Percentiles rank a stretch among this genome's conserved stretches.
These are phyloP conservation scores for Drosophila serrata DNA, from an alignment of 1,140 invertebrate species.

Conservation along the genomic window DNA sequence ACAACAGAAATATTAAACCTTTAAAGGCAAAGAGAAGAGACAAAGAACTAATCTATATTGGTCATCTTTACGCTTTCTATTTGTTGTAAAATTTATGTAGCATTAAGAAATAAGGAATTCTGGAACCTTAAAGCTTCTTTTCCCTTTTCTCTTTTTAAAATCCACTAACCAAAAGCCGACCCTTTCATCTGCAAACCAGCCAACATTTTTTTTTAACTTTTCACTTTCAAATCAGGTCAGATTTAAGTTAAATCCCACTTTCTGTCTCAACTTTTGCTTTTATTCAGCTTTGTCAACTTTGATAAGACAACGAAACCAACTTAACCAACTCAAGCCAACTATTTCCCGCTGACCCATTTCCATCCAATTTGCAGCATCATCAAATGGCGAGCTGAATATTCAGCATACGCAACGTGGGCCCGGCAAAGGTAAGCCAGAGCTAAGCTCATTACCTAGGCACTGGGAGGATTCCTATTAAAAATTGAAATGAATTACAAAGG, in stretches of 20 bases:
- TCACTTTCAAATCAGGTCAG: slow-evolving; percentile 13
- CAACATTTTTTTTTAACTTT: slow-evolving; percentile 3
- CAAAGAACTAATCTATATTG: background rate
- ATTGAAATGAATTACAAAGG: slow-evolving; percentile 49
- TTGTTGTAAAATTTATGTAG: background rate
- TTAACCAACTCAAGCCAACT: slow-evolving; percentile 33
- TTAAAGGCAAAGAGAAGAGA: background rate
- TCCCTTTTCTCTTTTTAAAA: background rate
- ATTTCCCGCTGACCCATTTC: slow-evolving; percentile 51
- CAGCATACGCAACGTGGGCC: slow-evolving; percentile 60
- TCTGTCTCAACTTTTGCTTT: slow-evolving; percentile 25
- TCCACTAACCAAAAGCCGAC: background rate
- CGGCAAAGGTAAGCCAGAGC: slow-evolving; percentile 44
- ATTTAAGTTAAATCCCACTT: slow-evolving; percentile 24
- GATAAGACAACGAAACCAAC: slow-evolving; percentile 17
- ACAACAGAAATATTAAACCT: background rate
- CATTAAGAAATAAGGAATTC: background rate
- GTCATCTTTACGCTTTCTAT: background rate
- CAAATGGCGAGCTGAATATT: slow-evolving; percentile 44
- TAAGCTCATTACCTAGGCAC: slow-evolving; percentile 71
- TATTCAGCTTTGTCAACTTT: slow-evolving; percentile 37
- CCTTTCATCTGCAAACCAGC: background rate
- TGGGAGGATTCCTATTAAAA: slow-evolving; percentile 60
- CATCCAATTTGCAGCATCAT: slow-evolving; percentile 26
- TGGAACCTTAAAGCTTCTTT: background rate